phyloP scores from a whole-genome alignment of 2,113 vertebrate genomes.

The Eulemur rufifrons region DNA sequence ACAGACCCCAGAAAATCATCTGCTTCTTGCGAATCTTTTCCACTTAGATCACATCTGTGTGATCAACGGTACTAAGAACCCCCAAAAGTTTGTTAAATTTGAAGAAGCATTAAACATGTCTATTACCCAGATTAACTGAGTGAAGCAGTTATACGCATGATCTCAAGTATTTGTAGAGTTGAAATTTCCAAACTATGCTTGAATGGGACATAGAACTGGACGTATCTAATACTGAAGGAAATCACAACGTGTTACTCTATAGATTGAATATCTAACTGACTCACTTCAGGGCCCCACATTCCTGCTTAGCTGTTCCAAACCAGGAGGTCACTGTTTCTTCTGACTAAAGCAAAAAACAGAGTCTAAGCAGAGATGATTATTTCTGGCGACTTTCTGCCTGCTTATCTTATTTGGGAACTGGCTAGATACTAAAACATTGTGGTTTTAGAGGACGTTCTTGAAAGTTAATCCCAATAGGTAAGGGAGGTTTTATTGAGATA shows the following conservation, averaged over 20 bases:
- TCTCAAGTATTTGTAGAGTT: neutral
- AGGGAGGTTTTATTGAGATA: neutral
- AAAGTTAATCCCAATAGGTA: neutral
- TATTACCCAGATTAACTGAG: neutral
- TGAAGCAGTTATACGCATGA: fast-evolving
- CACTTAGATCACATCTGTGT: neutral
- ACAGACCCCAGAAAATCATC: neutral
- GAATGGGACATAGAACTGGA: neutral
- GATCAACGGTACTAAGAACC: neutral
- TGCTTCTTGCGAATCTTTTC: neutral
- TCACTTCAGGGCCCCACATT: neutral
- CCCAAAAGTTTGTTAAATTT: neutral
- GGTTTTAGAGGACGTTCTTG: neutral
- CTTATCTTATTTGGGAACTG: neutral
- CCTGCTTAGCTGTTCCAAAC: neutral
- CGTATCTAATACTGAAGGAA: neutral
- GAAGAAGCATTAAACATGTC: neutral
- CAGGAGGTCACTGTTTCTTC: neutral
- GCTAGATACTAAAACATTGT: fast-evolving
- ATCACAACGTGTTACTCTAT: neutral
- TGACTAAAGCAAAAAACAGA: neutral
- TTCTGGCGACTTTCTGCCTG: neutral
- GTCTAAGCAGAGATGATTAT: neutral
- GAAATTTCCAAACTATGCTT: neutral
- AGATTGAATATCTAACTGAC: neutral